Conservation (phyloP, 2,888 invertebrate genomes). For the Harmothoe impar region DNA sequence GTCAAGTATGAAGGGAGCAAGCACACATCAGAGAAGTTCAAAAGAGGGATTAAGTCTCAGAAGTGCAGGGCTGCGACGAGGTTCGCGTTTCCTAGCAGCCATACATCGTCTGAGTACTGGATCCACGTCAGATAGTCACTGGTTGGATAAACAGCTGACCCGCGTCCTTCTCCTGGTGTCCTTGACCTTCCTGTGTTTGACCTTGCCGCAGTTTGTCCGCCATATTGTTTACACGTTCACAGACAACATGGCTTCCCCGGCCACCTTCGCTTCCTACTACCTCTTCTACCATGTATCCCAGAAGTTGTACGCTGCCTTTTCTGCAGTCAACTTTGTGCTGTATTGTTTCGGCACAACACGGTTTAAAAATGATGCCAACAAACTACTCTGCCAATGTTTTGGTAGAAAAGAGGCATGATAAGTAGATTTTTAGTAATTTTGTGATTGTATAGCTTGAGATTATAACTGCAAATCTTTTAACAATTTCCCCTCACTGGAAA, state of each 20-base stretch:
- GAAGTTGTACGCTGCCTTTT: not conserved
- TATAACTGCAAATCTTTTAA: no score
- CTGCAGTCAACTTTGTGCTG: not conserved
- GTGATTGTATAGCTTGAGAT: no score
- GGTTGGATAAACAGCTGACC: not conserved
- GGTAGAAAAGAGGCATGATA: not conserved
- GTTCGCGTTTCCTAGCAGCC: no score
- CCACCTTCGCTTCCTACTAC: not conserved
- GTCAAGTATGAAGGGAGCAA: no score
- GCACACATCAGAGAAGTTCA: no score
- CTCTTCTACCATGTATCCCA: not conserved
- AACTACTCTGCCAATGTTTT: no score
- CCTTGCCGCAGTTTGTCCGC: slow-evolving; percentile 39
- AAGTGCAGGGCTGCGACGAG: not conserved
- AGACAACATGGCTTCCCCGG: not conserved
- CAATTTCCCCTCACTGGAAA: no score
- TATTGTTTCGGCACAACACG: not conserved
- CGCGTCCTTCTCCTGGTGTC: not conserved
- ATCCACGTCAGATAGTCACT: not conserved
- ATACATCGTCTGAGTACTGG: no score
- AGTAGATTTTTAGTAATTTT: not conserved
- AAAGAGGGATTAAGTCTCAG: no score
- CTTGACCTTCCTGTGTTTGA: not conserved
- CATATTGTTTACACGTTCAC: not conserved
- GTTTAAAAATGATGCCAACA: not conserved